Percentiles rank a stretch among this genome's conserved stretches.
Evolutionary conservation across 2,888 invertebrate species (phyloP).

Genomic region (Ennomos fuscantarius): DNA sequence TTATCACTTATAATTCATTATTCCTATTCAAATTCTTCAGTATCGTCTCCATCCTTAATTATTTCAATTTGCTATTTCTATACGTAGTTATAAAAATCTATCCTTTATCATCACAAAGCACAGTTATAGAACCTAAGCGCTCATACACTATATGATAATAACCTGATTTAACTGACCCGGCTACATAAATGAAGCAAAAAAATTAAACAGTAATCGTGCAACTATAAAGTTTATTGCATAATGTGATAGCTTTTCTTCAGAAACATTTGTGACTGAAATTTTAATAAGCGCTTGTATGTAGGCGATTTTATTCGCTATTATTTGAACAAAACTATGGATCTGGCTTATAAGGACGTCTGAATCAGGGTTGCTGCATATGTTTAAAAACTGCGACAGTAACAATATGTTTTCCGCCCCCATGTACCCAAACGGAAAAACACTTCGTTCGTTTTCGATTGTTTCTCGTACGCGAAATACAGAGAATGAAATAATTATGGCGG

Average conservation of each 20-base stretch:
- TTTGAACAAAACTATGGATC: neutral
- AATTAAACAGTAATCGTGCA: slow-evolving; percentile 5
- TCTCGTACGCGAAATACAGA: slow-evolving; percentile 69
- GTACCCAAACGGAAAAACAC: slow-evolving; percentile 70
- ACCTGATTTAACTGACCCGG: neutral
- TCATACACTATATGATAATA: neutral
- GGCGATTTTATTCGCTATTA: neutral
- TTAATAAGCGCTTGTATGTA: too few species aligned
- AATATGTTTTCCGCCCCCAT: slow-evolving; percentile 51
- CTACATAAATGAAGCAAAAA: neutral
- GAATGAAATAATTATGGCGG: slow-evolving; percentile 81
- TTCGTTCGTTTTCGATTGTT: slow-evolving; percentile 68
- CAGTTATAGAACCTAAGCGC: too few species aligned
- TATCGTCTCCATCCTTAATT: too few species aligned
- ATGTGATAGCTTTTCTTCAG: slow-evolving; percentile 18
- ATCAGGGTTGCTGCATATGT: slow-evolving; percentile 54
- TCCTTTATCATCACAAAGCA: too few species aligned
- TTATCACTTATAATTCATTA: too few species aligned
- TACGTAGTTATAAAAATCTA: too few species aligned
- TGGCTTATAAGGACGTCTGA: slow-evolving; percentile 3
- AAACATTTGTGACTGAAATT: too few species aligned
- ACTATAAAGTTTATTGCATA: slow-evolving; percentile 30
- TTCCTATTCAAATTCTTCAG: too few species aligned
- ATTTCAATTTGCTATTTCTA: too few species aligned
- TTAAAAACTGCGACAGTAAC: slow-evolving; percentile 47